Base-by-base conservation (phyloP, 1,140 invertebrate species). In the Venustaconcha ellipsiformis region DNA sequence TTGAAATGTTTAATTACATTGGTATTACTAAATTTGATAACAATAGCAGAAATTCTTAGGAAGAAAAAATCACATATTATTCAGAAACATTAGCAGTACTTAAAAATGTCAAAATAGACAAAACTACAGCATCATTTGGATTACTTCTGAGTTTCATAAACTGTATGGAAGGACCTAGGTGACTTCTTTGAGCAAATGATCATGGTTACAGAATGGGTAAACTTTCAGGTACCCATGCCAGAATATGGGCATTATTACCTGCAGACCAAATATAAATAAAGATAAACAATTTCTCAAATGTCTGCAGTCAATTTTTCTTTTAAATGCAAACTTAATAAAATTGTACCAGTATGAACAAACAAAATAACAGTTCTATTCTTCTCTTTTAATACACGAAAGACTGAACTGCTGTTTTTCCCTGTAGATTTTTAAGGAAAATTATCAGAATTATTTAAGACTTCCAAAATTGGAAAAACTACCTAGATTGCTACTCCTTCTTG, bases 261-360 rank as follows among this genome's bases (percentile, higher is more conserved):
- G 65, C 58, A 69, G 14, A 67, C 70, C 13, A 69, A 72, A 78
- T 6, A 67, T 59, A 37, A 56, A 73, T 69, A 73, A 78, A 58
- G 15, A 37, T 20, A 69, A 69, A 37, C 17, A 18, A 55, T 62
- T 69, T 12, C 37, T 64, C 48, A 63, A 75, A 71, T 76, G 76
- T 20, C 72, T 70, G 76, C 12, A 72, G 0, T 67, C 67, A 65
- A 74, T 78, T 37, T 78, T 60, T 17, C 26, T 74, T 64, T 58
- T 74, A 59, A 78, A 74, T 73, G 60, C 59, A 23, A 26, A 17
- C 18, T 23, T 78, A 78, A 65, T 26, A 78, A 78, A 57, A 57
- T 74, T n/a, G 37, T 8, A 37, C 8, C 37, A 37, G 37, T 37
- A 37, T 37, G 63, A 55, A 65, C 74, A 17, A 66, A 65, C n/a